Evolutionary conservation across 2,113 vertebrate genomes (phyloP).

Genomic region (Pseudonaja textilis): DNA sequence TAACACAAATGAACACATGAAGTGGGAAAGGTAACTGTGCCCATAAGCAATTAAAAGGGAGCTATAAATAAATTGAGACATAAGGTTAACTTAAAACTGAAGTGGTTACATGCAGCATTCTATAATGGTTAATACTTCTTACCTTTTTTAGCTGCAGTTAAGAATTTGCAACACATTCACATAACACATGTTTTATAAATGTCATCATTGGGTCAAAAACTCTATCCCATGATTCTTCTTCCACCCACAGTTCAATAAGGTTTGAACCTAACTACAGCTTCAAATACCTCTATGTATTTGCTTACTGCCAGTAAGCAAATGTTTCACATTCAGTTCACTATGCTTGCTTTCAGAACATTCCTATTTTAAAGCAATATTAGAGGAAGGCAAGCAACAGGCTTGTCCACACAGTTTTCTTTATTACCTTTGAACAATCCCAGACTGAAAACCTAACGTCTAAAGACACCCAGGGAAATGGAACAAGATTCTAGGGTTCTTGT

Average conservation of each 20-base stretch:
- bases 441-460: background rate
- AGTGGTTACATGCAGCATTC: constrained; percentile 77
- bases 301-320: background rate
- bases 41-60: constrained; percentile 73
- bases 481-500: background rate
- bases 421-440: background rate
- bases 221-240: constrained; percentile 5
- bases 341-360: background rate
- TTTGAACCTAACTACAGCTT: background rate
- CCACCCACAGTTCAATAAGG: constrained; percentile 19
- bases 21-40: constrained; percentile 68
- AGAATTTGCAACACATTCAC: constrained; percentile 60
- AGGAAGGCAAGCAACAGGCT: background rate
- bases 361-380: background rate
- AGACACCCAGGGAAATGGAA: background rate
- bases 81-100: constrained; percentile 62
- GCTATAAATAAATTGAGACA: constrained; percentile 71
- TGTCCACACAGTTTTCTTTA: background rate
- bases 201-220: constrained; percentile 24
- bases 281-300: background rate
- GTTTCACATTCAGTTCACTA: background rate
- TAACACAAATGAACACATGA: constrained; percentile 72
- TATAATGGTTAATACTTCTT: constrained; percentile 66
- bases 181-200: background rate
- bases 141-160: constrained; percentile 72